A percentile compares a stretch with the other conserved stretches of the same genome.
Conservation (phyloP, 2,797 vertebrate species). For the Clarias fuscus region DNA sequence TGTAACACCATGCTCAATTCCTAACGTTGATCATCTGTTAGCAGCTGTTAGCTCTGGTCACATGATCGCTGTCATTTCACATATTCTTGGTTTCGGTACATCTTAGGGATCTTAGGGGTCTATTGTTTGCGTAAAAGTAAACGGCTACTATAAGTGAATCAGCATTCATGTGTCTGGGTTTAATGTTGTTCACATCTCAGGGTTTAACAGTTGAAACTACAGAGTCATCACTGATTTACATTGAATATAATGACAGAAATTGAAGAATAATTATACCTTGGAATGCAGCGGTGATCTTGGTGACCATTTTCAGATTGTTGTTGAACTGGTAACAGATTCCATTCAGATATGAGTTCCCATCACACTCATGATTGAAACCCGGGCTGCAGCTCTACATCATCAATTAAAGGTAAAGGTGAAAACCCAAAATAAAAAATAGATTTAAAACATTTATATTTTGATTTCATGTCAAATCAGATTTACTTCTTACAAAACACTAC, state of each 20-base stretch:
- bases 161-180: neutral
- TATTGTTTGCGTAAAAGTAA: too few species aligned
- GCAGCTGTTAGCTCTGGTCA: neutral
- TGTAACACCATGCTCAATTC: neutral
- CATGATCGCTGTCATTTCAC: neutral
- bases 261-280: slow-evolving; percentile 68
- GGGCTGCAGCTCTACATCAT: slow-evolving; percentile 78
- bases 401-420: neutral
- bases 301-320: slow-evolving; percentile 13
- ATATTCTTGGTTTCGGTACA: too few species aligned
- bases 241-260: neutral
- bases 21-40: neutral
- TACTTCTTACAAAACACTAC: neutral
- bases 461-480: neutral
- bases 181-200: neutral
- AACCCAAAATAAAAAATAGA: neutral
- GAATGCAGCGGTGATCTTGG: slow-evolving; percentile 62
- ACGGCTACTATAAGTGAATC: neutral
- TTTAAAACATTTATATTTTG: neutral
- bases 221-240: neutral
- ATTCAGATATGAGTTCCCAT: slow-evolving; percentile 78
- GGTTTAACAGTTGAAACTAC: neutral
- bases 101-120: too few species aligned
- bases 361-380: slow-evolving; percentile 69
- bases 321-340: slow-evolving; percentile 74